Conservation (phyloP, 2,113 vertebrate genomes). For the Notothenia rossii region DNA sequence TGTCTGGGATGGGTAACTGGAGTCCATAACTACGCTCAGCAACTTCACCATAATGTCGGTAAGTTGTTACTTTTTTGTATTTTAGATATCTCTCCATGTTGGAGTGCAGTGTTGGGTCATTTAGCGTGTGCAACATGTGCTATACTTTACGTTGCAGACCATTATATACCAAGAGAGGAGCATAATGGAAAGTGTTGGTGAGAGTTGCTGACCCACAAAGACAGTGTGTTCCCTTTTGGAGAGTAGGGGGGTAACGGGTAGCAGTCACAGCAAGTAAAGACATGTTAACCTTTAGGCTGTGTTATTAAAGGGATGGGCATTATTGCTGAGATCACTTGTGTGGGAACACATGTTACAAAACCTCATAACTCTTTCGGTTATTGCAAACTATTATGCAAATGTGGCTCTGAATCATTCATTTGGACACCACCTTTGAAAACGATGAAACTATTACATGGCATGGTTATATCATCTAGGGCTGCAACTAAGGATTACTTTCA, state of each 20-base stretch:
- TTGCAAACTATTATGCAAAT: neutral
- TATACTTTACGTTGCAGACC: neutral
- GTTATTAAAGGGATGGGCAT: too few relatives aligned
- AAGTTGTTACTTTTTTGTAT: conserved; percentile 33
- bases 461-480: neutral
- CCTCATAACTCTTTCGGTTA: too few relatives aligned
- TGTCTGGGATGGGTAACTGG: conserved; percentile 17
- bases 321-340: neutral
- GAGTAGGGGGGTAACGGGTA: too few relatives aligned
- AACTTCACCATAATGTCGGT: conserved; percentile 67
- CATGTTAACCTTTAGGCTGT: too few relatives aligned
- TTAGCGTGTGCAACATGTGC: neutral
- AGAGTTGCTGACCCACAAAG: neutral
- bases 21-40: neutral
- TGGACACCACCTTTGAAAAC: neutral
- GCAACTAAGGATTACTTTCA: neutral
- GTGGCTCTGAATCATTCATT: neutral
- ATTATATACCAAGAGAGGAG: neutral
- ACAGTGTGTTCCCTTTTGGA: neutral
- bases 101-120: neutral
- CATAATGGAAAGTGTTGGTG: too few relatives aligned
- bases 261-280: neutral
- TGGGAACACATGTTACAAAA: too few relatives aligned
- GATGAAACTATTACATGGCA: too few relatives aligned
- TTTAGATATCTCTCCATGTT: neutral